Evolutionary conservation across 2,888 invertebrate species (phyloP), one percentile per base, ranked within the genome.

Genomic region (Smittia sp.): DNA sequence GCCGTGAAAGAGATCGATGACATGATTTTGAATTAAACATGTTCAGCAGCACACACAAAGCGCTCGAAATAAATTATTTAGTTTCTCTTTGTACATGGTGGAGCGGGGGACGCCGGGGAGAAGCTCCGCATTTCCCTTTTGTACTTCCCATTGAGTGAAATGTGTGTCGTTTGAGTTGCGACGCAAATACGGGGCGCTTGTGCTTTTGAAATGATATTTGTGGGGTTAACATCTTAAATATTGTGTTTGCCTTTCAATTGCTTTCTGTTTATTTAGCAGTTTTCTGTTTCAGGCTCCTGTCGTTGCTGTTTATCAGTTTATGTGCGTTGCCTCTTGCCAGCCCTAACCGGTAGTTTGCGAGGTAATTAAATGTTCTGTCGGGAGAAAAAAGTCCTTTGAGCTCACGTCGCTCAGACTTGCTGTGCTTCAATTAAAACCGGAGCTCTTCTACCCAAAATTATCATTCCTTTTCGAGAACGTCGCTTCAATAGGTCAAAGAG

Each of bases 181-280:
- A 54, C 20, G 54, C 54, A 54, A 54, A 54, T 54, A 54, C 32
- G 15, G 58, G 11, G 58, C 22, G 1, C 22, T 22, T 62, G 58
- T 62, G 22, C 13, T 22, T 62, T 46, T 11, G 46, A 46, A 46
- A 46, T 46, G 46, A 46, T 46, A 32, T 65, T 65, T 65, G 27
- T 65, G 65, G 15, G 65, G 65, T 32, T 65, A 24, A 65, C 65
- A 65, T 65, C 65, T 65, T 65, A 65, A 65, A 65, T 65, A 65
- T 32, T 65, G 65, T 65, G 65, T 65, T 27, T 65, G 27, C 25
- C 15, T 27, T 22, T 25, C 65, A 65, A 65, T 65, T 65, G 65
- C 65, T 65, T 65, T 22, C n/a, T 65, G 65, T 65, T 65, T 65
- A 25, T 11, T 65, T 25, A 65, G 65, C 65, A 65, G 27, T 65